Conservation (phyloP, 2,797 vertebrate genomes). For the Amblyopsis hoosieri region DNA sequence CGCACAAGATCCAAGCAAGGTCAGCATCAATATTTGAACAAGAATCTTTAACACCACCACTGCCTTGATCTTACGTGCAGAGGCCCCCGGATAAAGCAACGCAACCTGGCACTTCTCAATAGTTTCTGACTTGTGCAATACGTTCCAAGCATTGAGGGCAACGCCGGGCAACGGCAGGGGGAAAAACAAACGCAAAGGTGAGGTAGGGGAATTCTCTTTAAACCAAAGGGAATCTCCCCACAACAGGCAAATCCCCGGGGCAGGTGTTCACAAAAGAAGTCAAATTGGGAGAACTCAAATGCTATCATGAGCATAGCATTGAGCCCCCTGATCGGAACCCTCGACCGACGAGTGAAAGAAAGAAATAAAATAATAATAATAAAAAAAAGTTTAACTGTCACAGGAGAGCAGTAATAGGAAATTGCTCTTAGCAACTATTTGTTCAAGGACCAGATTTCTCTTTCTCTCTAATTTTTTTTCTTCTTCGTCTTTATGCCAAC, state of each 20-base stretch:
- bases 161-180: slow-evolving; percentile 21
- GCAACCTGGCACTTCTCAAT: slow-evolving; percentile 30
- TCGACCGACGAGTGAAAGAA: slow-evolving; percentile 76
- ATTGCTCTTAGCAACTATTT: slow-evolving; percentile 99
- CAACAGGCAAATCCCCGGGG: slow-evolving; percentile 32
- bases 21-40: slow-evolving; percentile 68
- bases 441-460: slow-evolving; percentile 91
- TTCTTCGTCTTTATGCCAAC: slow-evolving; percentile 83
- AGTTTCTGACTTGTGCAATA: slow-evolving; percentile 9
- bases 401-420: slow-evolving; percentile 94
- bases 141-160: slow-evolving; percentile 28
- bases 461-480: slow-evolving; percentile 54
- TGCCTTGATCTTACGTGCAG: slow-evolving; percentile 42
- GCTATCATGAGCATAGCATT: slow-evolving; percentile 28
- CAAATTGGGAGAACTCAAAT: slow-evolving; percentile 25
- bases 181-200: slow-evolving; percentile 29
- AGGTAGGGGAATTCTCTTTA: slow-evolving; percentile 20
- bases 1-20: slow-evolving; percentile 38
- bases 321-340: slow-evolving; percentile 77
- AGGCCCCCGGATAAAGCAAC: slow-evolving; percentile 11
- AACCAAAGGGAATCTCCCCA: slow-evolving; percentile 17
- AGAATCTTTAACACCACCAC: slow-evolving; percentile 43
- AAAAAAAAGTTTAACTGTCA: slow-evolving; percentile 69
- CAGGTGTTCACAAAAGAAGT: slow-evolving; percentile 46
- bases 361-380: slow-evolving; percentile 12